phyloP scores from a whole-genome alignment of 2,113 vertebrate species.

The Colinus virginianus region DNA sequence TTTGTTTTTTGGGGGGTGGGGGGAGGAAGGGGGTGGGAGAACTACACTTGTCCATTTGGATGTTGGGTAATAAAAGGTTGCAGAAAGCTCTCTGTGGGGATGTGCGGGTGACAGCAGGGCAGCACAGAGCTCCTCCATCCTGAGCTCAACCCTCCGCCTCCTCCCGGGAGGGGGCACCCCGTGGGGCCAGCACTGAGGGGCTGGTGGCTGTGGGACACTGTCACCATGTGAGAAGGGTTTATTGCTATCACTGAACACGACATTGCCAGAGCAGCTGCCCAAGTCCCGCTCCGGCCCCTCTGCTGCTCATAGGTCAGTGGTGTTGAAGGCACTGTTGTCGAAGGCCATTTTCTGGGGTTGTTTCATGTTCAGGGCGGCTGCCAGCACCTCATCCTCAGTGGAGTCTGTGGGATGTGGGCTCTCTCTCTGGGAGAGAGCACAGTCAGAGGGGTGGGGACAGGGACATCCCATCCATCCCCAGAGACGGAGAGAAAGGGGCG shows the following conservation, averaged over 20 bases:
- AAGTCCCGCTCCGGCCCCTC: neutral
- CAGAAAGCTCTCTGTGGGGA: neutral
- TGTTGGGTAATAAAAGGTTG: conserved; percentile 77
- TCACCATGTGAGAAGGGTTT: neutral
- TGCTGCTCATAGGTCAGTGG: conserved; percentile 84
- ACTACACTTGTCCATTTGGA: conserved; percentile 57
- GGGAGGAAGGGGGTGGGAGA: conserved; percentile 9
- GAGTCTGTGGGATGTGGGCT: neutral
- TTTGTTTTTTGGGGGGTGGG: neutral
- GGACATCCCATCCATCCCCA: fast-evolving
- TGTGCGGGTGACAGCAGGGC: neutral
- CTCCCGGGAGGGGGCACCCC: neutral
- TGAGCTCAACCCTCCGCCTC: neutral
- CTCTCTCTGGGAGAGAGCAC: neutral
- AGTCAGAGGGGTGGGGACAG: neutral
- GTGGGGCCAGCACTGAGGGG: neutral
- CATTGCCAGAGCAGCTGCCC: neutral
- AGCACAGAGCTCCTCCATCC: neutral
- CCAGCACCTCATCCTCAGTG: conserved; percentile 71
- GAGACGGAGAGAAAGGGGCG: neutral
- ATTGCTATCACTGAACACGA: neutral
- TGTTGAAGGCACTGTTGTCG: conserved; percentile 78
- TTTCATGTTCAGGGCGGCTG: conserved; percentile 71
- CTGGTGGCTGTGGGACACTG: neutral
- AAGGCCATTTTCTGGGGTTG: neutral